These are phyloP conservation scores for Rhingia rostrata DNA, from an alignment of 2,888 invertebrate genomes.

Conservation along the genomic window DNA sequence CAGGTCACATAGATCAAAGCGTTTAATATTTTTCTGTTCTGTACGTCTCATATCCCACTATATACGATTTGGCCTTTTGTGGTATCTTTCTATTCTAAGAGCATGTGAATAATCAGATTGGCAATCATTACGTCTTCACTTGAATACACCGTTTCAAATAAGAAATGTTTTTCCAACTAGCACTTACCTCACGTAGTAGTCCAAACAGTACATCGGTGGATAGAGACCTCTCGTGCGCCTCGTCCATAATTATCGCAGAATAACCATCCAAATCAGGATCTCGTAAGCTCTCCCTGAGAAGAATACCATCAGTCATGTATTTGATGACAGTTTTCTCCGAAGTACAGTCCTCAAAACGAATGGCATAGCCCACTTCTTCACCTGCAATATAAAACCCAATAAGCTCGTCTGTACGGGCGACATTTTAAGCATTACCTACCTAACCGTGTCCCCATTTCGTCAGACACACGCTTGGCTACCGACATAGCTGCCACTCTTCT, in stretches of 20 bases:
- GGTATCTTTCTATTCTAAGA: no score
- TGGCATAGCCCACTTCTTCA: conserved; percentile 98
- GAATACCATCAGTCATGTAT: conserved; percentile 99
- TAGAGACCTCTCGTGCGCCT: conserved; percentile 98
- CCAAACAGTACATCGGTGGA: conserved; percentile 99
- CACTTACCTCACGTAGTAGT: conserved; percentile 92
- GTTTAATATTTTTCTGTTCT: no score
- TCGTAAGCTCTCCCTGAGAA: conserved; percentile 96
- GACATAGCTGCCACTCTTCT: conserved; percentile 99
- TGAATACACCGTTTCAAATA: not conserved
- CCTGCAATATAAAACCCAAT: conserved; percentile 81
- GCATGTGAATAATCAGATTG: no score
- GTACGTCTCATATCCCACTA: no score
- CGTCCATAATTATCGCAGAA: conserved; percentile 99
- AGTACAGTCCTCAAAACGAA: conserved; percentile 99
- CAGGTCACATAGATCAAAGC: no score
- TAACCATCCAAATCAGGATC: conserved; percentile 99
- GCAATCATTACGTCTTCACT: no score
- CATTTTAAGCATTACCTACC: conserved; percentile 83
- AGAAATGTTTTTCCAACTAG: not conserved
- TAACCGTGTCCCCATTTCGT: conserved; percentile 96
- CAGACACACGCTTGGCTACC: conserved; percentile 98
- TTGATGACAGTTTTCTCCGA: conserved; percentile 96
- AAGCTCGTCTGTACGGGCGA: not conserved
- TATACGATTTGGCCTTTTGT: no score